A percentile compares a stretch with the other conserved stretches of the same genome.
These are phyloP conservation scores for Oceanodroma tethys DNA, from an alignment of 2,113 vertebrate genomes.

Conservation along the genomic window DNA sequence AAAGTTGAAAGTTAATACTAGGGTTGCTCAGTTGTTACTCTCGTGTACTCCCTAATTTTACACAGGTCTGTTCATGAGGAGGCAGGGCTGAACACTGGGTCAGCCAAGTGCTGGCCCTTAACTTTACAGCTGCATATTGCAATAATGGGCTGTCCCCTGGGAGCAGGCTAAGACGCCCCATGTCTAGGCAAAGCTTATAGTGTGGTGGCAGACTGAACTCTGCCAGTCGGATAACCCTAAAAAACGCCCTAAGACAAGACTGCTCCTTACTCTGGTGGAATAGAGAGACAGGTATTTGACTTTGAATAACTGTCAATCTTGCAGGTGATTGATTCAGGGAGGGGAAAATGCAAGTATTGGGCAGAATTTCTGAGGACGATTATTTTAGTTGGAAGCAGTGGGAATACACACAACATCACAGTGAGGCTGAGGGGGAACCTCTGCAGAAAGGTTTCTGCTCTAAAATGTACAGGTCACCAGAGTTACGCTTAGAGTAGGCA, in stretches of 20 bases:
- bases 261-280: background rate
- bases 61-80: background rate
- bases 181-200: background rate
- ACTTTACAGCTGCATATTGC: background rate
- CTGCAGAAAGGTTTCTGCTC: background rate
- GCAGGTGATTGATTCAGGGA: background rate
- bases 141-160: background rate
- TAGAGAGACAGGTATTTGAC: background rate
- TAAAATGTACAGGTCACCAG: background rate
- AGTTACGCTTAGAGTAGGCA: background rate
- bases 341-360: background rate
- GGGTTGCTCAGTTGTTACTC: background rate
- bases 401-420: background rate
- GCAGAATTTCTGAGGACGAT: background rate
- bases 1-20: background rate
- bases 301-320: background rate
- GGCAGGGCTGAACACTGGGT: background rate
- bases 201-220: background rate
- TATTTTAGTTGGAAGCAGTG: background rate
- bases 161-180: background rate
- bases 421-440: background rate
- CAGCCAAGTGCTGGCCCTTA: background rate
- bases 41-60: background rate
- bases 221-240: background rate
- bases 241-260: background rate